phyloP scores from a whole-genome alignment of 2,797 vertebrate genomes.

The Cottoperca gobio region DNA sequence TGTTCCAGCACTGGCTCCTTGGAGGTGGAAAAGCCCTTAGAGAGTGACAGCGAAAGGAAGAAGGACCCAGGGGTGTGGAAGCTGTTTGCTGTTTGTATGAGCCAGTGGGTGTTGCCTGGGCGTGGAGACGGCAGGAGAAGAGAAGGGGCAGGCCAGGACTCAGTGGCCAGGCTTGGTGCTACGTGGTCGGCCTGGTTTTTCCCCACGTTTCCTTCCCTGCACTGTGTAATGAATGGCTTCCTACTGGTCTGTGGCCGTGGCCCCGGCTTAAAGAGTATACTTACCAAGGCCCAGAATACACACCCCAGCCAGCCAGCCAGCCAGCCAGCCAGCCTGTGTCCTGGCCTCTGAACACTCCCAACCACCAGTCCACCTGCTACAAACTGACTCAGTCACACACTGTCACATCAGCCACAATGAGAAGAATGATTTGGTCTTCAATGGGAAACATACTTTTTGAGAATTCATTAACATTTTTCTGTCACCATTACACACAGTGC shows the following conservation, averaged over 20 bases:
- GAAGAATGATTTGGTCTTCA: conserved; percentile 31
- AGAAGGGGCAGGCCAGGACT: conserved; percentile 71
- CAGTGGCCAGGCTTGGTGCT: conserved; percentile 80
- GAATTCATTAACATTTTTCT: conserved; percentile 10
- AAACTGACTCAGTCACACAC: conserved; percentile 52
- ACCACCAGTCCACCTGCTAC: conserved; percentile 78
- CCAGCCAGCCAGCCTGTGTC: conserved; percentile 64
- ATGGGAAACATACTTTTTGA: conserved; percentile 9
- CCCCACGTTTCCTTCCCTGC: conserved; percentile 82
- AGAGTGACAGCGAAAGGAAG: conserved; percentile 48
- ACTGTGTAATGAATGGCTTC: conserved; percentile 87
- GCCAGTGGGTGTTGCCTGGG: conserved; percentile 79
- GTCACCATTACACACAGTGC: background rate
- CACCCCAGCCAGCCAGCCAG: conserved; percentile 67
- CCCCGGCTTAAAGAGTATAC: conserved; percentile 84
- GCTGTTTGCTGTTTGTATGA: conserved; percentile 64
- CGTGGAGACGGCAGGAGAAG: conserved; percentile 69
- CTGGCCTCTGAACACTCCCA: conserved; percentile 72
- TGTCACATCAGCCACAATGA: conserved; percentile 48
- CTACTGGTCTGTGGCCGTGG: conserved; percentile 83
- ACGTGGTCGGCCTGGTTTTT: conserved; percentile 83
- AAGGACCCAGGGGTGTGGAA: conserved; percentile 53
- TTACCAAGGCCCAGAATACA: conserved; percentile 83
- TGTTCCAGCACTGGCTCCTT: conserved; percentile 22
- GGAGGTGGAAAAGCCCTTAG: conserved; percentile 50